phyloP scores from a whole-genome alignment of 2,888 invertebrate species.

The Netelia melanura region DNA sequence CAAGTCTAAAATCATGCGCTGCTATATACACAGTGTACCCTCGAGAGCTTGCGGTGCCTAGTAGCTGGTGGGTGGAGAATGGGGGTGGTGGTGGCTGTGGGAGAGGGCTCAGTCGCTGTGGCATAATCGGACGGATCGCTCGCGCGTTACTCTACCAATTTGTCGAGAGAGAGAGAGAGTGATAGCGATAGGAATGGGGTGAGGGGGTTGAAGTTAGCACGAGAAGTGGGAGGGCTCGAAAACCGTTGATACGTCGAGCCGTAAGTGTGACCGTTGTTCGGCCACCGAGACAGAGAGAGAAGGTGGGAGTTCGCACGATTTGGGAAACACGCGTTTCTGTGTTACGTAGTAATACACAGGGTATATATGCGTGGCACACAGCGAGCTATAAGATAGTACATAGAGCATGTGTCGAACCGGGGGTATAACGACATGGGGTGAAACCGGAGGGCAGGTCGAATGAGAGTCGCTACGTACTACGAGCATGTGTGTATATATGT shows the following conservation, averaged over 20 bases:
- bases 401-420: slow-evolving; percentile 64
- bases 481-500: not conserved
- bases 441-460: slow-evolving; percentile 1
- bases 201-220: not conserved
- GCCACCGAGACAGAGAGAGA: slow-evolving; percentile 24
- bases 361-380: slow-evolving; percentile 44
- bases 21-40: not conserved
- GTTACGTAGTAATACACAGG: slow-evolving; percentile 30
- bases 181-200: not conserved
- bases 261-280: slow-evolving; percentile 33
- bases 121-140: slow-evolving; percentile 58
- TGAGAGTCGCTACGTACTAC: slow-evolving; percentile 29
- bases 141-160: slow-evolving; percentile 66
- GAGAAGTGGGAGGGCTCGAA: slow-evolving; percentile 37
- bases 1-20: slow-evolving; percentile 11
- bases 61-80: not conserved
- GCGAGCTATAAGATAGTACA: slow-evolving; percentile 44
- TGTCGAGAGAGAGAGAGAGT: slow-evolving; percentile 57
- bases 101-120: slow-evolving; percentile 13
- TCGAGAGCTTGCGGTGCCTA: not conserved
- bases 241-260: slow-evolving; percentile 59
- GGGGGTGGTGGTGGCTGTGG: not conserved
- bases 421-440: slow-evolving; percentile 24
- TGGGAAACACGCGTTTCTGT: slow-evolving; percentile 11
- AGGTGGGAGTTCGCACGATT: not conserved